Base-by-base conservation (phyloP, 2,888 invertebrate genomes). In the Drosophila dives region DNA sequence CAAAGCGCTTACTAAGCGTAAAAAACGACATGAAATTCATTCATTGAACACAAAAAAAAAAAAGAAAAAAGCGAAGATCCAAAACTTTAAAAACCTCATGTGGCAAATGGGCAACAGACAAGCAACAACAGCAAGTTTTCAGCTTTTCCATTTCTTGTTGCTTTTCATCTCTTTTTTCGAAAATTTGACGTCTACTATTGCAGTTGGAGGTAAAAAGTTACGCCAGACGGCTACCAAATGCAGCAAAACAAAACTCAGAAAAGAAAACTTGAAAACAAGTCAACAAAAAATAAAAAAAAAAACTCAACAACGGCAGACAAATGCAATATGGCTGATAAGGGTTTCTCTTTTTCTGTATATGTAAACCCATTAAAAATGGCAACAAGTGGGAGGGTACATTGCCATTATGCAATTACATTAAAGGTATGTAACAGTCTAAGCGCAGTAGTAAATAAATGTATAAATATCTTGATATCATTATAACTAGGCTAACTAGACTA, bases 1-100 rank as follows among this genome's bases (percentile, higher is more conserved):
- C 86, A 86, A 77, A 83, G 73, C 64, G 85, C 81, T 88, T 88
- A 85, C 80, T 72, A 75, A 81, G 88, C 88, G 88, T 88, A 75
- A 82, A 87, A 86, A 58, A 75, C 74, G 71, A 60, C 83, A 86
- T 72, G 81, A 79, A 69, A 75, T 77, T 81, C 88, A 88, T 87
- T 83, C 85, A 85, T 82, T 70, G 77, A 77, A 77, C 66, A 69
- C 26, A 20, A 70, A 74, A 63, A 38, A 11, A 17, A 42, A 56
- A 29, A 53, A 38, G 55, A 45, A 34, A 64, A 34, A 54, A 49
- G 45, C 65, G 29, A 29, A 65, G 36, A 67, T 60, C 60, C 69
- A 64, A 71, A 54, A 61, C 40, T 29, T 11, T 10, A 48, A 58
- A 42, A 71, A 61, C 53, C 54, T 20, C 54, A 38, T 61, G 75